phyloP scores from a whole-genome alignment of 2,888 invertebrate genomes.

The Allophyes oxyacanthae region DNA sequence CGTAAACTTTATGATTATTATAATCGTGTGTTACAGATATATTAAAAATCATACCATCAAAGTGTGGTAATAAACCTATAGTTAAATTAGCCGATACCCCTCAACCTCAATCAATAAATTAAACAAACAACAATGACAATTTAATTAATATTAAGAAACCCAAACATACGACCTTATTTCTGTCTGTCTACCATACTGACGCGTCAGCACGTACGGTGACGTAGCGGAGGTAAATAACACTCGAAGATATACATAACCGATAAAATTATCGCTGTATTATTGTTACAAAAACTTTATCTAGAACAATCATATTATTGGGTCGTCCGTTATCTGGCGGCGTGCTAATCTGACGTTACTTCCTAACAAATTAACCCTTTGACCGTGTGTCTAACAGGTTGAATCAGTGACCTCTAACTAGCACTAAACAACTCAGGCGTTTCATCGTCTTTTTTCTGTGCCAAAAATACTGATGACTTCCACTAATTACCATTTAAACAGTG shows the following conservation, averaged over 20 bases:
- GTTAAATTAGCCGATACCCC: constrained; percentile 31
- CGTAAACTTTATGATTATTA: no score
- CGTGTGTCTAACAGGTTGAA: constrained; percentile 30
- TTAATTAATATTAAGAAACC: constrained; percentile 4
- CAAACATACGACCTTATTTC: constrained; percentile 31
- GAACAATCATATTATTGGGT: constrained; percentile 68
- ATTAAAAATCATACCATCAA: background rate
- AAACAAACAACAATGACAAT: constrained; percentile 36
- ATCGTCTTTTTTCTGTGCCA: constrained; percentile 22
- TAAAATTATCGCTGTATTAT: constrained; percentile 51
- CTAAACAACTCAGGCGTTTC: constrained; percentile 9
- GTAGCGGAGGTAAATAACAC: constrained; percentile 36
- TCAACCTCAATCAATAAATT: constrained; percentile 31
- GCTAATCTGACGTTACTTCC: constrained; percentile 43
- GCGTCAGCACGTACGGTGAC: no score
- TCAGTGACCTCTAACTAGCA: constrained; percentile 11
- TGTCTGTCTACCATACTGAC: constrained; percentile 13
- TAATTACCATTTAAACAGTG: constrained; percentile 34
- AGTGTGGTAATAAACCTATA: constrained; percentile 21
- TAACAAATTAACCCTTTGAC: constrained; percentile 38
- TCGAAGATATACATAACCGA: constrained; percentile 48
- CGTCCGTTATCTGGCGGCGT: constrained; percentile 51
- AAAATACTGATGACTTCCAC: constrained; percentile 27
- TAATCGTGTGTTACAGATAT: constrained; percentile 2
- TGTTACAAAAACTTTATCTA: constrained; percentile 53